Evolutionary conservation across 2,797 vertebrate genomes (phyloP).

Genomic region (Hemibagrus guttatus): DNA sequence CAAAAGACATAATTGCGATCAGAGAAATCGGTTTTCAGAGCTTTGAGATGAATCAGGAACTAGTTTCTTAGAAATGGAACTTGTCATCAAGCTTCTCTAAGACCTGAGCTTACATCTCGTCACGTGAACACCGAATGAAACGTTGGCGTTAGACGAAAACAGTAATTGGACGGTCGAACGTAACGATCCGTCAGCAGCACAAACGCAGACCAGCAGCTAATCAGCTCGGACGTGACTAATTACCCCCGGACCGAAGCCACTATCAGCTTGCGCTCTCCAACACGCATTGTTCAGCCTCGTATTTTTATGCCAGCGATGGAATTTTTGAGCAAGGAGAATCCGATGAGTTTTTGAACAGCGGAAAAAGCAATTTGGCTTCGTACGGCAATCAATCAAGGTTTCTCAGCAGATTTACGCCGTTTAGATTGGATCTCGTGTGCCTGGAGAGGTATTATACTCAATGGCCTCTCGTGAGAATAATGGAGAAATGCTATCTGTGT

Average conservation of each 20-base stretch:
- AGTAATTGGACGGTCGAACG: not conserved
- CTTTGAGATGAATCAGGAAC: not conserved
- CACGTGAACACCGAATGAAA: not conserved
- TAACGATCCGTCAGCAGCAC: not conserved
- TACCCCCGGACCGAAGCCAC: constrained; percentile 18
- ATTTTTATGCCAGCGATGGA: not conserved
- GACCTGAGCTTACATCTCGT: not conserved
- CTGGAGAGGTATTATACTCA: not conserved
- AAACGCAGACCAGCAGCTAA: not conserved
- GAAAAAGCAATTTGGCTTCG: not conserved
- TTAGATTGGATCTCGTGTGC: not conserved
- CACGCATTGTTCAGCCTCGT: constrained; percentile 65
- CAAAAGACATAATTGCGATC: too few relatives aligned
- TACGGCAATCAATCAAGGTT: not conserved
- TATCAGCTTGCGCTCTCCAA: constrained; percentile 65
- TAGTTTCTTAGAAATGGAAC: not conserved
- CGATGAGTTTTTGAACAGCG: not conserved
- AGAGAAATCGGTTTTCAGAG: too few relatives aligned
- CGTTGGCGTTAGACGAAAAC: not conserved
- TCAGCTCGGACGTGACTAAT: not conserved
- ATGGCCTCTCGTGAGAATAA: not conserved
- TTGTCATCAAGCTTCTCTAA: not conserved
- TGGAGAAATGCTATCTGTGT: not conserved
- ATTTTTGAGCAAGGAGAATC: not conserved
- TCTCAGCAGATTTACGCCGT: not conserved